Conservation (phyloP, 2,888 invertebrate species). For the Arge pagana region DNA sequence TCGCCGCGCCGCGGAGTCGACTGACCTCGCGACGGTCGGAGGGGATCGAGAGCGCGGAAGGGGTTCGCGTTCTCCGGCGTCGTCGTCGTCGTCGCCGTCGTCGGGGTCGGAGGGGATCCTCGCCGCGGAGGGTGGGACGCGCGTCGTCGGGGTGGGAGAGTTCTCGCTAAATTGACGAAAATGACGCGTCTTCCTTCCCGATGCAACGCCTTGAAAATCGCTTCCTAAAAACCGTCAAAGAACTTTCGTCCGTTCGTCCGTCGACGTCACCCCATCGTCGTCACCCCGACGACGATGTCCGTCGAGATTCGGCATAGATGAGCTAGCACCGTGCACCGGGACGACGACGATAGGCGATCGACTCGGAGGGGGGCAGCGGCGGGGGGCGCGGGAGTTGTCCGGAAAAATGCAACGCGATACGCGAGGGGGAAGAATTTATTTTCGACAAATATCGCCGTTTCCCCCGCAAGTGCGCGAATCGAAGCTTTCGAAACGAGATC, state of each 20-base stretch:
- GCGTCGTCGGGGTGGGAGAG: conserved; percentile 25
- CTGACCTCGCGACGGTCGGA: conserved; percentile 55
- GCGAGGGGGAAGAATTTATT: no score
- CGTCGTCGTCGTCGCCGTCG: conserved; percentile 22
- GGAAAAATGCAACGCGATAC: no score
- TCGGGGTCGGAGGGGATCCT: conserved; percentile 28
- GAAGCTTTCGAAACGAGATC: no score
- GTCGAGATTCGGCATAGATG: no score
- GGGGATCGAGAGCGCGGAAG: conserved; percentile 33
- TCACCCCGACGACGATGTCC: no score
- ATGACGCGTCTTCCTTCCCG: conserved; percentile 42
- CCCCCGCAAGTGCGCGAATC: no score
- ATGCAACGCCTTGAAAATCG: conserved; percentile 31
- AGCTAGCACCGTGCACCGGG: no score
- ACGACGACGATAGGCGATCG: no score
- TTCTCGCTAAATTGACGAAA: conserved; percentile 51
- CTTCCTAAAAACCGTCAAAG: conserved; percentile 31
- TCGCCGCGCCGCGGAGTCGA: conserved; percentile 46
- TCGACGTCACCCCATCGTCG: no score
- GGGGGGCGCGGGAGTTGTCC: no score
- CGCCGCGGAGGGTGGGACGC: conserved; percentile 1
- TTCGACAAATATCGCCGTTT: no score
- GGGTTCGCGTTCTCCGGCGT: conserved; percentile 27
- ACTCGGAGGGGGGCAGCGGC: no score
- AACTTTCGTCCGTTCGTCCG: conserved; percentile 8